Evolutionary conservation across 2,797 vertebrate genomes (phyloP).

Genomic region (Sebastes oblongus): DNA sequence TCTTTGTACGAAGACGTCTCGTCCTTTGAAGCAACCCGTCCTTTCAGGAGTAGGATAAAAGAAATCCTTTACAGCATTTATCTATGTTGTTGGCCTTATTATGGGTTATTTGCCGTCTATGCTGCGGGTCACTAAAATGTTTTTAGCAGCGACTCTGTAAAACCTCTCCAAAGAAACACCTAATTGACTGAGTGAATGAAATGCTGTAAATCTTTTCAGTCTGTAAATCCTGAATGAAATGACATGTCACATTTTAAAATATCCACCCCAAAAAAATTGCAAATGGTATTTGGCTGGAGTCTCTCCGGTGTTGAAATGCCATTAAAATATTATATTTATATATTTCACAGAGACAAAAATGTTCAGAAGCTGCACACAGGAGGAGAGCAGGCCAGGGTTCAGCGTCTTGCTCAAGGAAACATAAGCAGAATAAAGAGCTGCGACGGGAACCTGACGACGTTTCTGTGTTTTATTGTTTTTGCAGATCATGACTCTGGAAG

Average conservation of each 20-base stretch:
- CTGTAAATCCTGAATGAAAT: constrained; percentile 1
- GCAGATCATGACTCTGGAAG: constrained; percentile 63
- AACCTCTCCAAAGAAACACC: constrained; percentile 1
- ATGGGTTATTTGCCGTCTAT: neutral
- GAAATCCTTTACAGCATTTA: too few species aligned
- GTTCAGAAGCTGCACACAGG: neutral
- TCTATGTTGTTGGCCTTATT: neutral
- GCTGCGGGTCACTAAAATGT: constrained; percentile 8
- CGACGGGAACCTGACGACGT: neutral
- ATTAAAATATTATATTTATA: neutral
- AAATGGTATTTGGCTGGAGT: neutral
- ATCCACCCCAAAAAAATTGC: neutral
- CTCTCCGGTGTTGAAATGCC: neutral
- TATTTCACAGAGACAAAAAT: neutral
- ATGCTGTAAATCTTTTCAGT: neutral
- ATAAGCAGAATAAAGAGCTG: neutral
- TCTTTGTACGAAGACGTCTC: neutral
- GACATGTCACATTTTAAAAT: constrained; percentile 28
- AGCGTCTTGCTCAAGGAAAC: neutral
- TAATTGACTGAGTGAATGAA: constrained; percentile 14
- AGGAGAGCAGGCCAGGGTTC: neutral
- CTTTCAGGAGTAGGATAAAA: neutral
- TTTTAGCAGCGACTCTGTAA: neutral
- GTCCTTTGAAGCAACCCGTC: neutral
- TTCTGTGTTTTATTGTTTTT: neutral